A percentile compares a stretch with the other conserved stretches of the same genome.
Conservation (phyloP, 2,113 vertebrate species). For the Callopanchax toddi region DNA sequence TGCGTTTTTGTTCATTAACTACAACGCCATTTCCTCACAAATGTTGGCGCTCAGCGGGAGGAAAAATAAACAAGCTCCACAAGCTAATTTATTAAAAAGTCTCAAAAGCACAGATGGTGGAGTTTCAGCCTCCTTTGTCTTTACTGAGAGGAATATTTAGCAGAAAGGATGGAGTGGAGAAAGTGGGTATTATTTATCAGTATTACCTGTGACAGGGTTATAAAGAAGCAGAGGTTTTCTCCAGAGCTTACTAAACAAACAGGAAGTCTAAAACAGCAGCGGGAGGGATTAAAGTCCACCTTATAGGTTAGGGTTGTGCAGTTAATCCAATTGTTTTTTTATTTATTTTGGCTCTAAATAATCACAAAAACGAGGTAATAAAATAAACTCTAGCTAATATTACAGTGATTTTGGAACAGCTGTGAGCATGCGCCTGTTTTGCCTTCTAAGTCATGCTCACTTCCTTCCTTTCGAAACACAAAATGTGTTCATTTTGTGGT, state of each 20-base stretch:
- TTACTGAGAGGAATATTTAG: conserved; percentile 1
- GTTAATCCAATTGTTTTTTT: too few species aligned
- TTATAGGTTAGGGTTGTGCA: too few species aligned
- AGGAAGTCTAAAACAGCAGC: too few species aligned
- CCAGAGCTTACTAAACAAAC: background rate
- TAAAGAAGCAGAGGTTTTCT: background rate
- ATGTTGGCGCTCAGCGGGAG: conserved; percentile 39
- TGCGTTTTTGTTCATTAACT: conserved; percentile 46
- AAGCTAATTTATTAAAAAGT: conserved; percentile 38
- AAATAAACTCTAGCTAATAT: too few species aligned
- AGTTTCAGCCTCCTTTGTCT: conserved; percentile 1
- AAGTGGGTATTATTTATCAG: conserved; percentile 9
- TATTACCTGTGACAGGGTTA: conserved; percentile 10
- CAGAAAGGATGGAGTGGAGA: conserved; percentile 3
- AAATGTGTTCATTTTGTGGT: too few species aligned
- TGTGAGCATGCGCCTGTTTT: too few species aligned
- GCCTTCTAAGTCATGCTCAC: too few species aligned
- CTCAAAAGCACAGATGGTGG: conserved; percentile 40
- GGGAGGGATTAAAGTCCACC: too few species aligned
- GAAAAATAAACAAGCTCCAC: conserved; percentile 47
- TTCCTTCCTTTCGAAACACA: too few species aligned
- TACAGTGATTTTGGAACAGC: too few species aligned
- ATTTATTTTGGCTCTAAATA: too few species aligned
- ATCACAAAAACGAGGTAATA: too few species aligned
- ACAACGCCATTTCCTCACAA: conserved; percentile 8